Evolutionary conservation across 2,797 vertebrate species (phyloP).

Genomic region (Enteromius trimaculatus): DNA sequence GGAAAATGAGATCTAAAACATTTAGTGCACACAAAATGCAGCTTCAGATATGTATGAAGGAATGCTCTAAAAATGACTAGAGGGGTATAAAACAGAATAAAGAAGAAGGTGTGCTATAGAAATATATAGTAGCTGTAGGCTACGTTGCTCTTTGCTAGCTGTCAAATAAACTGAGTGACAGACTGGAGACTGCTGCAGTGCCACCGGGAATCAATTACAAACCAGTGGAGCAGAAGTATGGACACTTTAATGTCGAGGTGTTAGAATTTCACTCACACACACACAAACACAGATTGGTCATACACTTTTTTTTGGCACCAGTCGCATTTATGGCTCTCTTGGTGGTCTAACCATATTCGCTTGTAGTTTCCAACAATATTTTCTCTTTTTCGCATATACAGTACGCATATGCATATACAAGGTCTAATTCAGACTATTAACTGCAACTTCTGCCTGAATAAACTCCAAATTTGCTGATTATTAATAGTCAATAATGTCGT

Average conservation of each 20-base stretch:
- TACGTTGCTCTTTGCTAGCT: slow-evolving; percentile 33
- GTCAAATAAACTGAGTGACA: slow-evolving; percentile 62
- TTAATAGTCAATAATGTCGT: no score
- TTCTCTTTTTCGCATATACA: background rate
- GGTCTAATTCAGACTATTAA: background rate
- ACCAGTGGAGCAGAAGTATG: slow-evolving; percentile 46
- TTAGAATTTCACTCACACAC: background rate
- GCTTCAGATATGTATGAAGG: slow-evolving; percentile 5
- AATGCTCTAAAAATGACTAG: background rate
- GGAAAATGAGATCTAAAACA: background rate
- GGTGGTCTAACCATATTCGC: background rate
- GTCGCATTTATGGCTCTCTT: background rate
- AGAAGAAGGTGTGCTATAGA: slow-evolving; percentile 13
- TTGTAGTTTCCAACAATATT: background rate
- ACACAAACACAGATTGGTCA: slow-evolving; percentile 9
- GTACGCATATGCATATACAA: background rate
- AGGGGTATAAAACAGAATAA: slow-evolving; percentile 6
- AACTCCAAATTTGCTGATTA: background rate
- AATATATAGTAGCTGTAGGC: slow-evolving; percentile 36
- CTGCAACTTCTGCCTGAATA: background rate
- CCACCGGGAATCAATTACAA: slow-evolving; percentile 61
- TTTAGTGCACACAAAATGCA: background rate
- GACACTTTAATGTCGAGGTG: slow-evolving; percentile 44
- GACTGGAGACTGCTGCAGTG: slow-evolving; percentile 47
- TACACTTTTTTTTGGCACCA: background rate